Base-by-base conservation (phyloP, 1,140 invertebrate genomes). In the Pomacea maculata region DNA sequence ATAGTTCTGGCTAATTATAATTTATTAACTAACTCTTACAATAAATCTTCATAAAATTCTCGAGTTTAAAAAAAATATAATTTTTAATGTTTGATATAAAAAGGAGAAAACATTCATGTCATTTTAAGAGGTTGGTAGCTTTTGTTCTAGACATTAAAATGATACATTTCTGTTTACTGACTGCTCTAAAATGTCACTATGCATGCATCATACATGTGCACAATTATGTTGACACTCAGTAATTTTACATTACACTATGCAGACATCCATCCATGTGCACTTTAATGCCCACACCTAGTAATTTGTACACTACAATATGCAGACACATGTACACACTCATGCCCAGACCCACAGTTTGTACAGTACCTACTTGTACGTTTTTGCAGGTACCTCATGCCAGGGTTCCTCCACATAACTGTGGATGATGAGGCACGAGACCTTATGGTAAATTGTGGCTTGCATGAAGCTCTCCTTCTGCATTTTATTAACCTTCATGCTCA, bases 391-490 rank as follows among this genome's bases (percentile, higher is more conserved):
- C 93, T 98, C 89, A 90, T 98, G 61, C 96, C 97, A 5, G 96
- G 96, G 45, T 91, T 98, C 0, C 98, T 97, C 88, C 96, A 98
- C 91, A 93, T 98, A 79, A 95, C 96, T 19, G 95, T 97, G 14
- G 97, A 98, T 92, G 96, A 98, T 85, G 94, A 95, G 86, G 94
- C 96, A 1, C 93, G 97, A 85, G 93, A 95, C 87, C 95, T 97
- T 79, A 92, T 97, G 64, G 91, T 98, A 15, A 94, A 95, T 73
- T 92, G 94, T 75, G 86, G 90, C 87, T 93, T 96, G 90, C 95
- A 96, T 85, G 94, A 96, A 88, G 93, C 96, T 19, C 90, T 97
- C 2, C 94, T 94, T 88, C 95, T 96, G 89, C 94, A 95, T 82
- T 91, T 97, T 82, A 94, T 94, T 75, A 95, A 96, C 34, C 25